Evolutionary conservation across 2,888 invertebrate genomes (phyloP).

Genomic region (Halictus quadricinctus): DNA sequence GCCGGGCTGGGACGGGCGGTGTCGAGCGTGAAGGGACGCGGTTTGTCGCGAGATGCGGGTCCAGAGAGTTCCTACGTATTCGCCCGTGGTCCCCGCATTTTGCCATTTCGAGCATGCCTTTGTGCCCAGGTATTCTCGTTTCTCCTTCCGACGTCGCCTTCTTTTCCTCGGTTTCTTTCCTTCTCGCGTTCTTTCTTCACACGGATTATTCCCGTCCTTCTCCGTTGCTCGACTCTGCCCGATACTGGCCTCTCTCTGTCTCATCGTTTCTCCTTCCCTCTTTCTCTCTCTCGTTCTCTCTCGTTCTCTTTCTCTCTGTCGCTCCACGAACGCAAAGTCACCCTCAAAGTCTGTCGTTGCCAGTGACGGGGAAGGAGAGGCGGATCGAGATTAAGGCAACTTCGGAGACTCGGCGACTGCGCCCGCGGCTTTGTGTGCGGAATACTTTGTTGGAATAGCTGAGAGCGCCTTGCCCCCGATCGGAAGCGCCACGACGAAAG

Average conservation of each 20-base stretch:
- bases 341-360: slow-evolving; percentile 65
- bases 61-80: slow-evolving; percentile 20
- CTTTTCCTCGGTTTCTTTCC: slow-evolving; percentile 28
- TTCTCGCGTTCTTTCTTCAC: slow-evolving; percentile 40
- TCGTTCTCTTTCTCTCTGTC: not conserved
- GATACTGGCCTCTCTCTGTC: not conserved
- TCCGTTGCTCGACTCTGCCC: not conserved
- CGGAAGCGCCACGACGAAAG: slow-evolving; percentile 52
- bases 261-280: not conserved
- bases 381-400: slow-evolving; percentile 66
- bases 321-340: slow-evolving; percentile 58
- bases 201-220: slow-evolving; percentile 38
- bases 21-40: slow-evolving; percentile 33
- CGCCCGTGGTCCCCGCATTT: slow-evolving; percentile 34
- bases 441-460: slow-evolving; percentile 61
- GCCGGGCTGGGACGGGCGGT: not conserved
- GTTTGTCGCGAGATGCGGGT: slow-evolving; percentile 44
- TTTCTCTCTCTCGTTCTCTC: not conserved
- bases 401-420: slow-evolving; percentile 57
- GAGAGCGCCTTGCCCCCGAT: slow-evolving; percentile 55
- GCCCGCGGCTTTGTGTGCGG: slow-evolving; percentile 47
- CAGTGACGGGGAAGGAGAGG: slow-evolving; percentile 37
- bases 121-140: slow-evolving; percentile 53
- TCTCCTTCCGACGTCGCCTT: slow-evolving; percentile 15
- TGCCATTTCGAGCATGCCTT: slow-evolving; percentile 58